These are phyloP conservation scores for Scaptomyza parva DNA, from an alignment of 2,888 invertebrate species.

Conservation along the genomic window DNA sequence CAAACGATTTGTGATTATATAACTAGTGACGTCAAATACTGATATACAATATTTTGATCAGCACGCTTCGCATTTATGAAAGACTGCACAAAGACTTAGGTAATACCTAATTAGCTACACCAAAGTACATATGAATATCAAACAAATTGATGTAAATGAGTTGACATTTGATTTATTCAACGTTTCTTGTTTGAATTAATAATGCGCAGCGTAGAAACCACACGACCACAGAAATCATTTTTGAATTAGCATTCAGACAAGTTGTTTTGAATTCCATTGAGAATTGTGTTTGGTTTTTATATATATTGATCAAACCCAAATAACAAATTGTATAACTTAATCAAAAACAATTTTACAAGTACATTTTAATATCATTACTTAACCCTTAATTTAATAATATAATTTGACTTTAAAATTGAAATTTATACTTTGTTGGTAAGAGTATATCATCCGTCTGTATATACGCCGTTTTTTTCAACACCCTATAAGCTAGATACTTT, in stretches of 20 bases:
- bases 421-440: too few relatives aligned
- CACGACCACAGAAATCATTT: constrained; percentile 4
- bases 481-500: too few relatives aligned
- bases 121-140: not conserved
- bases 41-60: not conserved
- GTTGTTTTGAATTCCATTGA: not conserved
- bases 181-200: not conserved
- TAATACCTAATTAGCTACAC: not conserved
- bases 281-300: not conserved
- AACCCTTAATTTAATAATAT: too few relatives aligned
- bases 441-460: too few relatives aligned
- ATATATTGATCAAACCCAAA: not conserved
- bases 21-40: constrained; percentile 7
- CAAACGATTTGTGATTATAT: not conserved
- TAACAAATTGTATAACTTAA: not conserved
- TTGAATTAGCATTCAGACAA: not conserved
- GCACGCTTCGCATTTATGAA: not conserved
- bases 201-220: not conserved
- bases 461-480: too few relatives aligned
- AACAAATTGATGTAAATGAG: not conserved
- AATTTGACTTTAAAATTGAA: too few relatives aligned
- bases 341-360: not conserved
- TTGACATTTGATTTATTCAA: constrained; percentile 1
- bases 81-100: not conserved
- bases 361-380: too few relatives aligned